A percentile compares a stretch with the other conserved stretches of the same genome.
These are phyloP conservation scores for Melanerpes aurifrons DNA, from an alignment of 2,113 vertebrate genomes.

Conservation along the genomic window DNA sequence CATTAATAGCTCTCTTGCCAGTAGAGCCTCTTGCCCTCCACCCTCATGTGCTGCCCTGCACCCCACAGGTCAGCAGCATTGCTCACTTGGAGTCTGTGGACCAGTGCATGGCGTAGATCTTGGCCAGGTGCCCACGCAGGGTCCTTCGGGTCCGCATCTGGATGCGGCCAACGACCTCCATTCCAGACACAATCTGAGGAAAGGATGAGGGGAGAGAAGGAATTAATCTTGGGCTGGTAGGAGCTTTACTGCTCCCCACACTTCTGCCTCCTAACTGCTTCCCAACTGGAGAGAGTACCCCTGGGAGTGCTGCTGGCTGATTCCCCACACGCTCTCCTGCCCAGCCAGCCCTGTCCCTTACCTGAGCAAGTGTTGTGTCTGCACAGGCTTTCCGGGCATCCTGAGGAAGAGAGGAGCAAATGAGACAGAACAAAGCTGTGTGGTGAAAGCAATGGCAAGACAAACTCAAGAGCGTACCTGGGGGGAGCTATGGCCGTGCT, in stretches of 20 bases:
- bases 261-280: not conserved
- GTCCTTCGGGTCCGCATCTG: slow-evolving; percentile 94
- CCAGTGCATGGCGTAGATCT: slow-evolving; percentile 99
- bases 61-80: not conserved
- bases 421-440: not conserved
- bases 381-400: slow-evolving; percentile 90
- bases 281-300: not conserved
- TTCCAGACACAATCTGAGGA: slow-evolving; percentile 78
- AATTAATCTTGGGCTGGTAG: not conserved
- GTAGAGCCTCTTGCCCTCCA: not conserved
- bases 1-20: not conserved
- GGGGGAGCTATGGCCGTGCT: not conserved
- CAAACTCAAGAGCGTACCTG: not conserved
- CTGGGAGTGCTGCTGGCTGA: not conserved
- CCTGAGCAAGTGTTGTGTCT: slow-evolving; percentile 89
- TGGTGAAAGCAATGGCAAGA: not conserved
- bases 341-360: slow-evolving; percentile 28
- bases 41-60: not conserved
- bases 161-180: slow-evolving; percentile 85
- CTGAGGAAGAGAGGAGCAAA: slow-evolving; percentile 70
- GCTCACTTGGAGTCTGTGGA: slow-evolving; percentile 89
- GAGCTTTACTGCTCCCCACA: not conserved
- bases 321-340: no score
- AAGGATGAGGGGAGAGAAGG: not conserved
- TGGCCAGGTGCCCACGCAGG: slow-evolving; percentile 92